Evolutionary conservation across 2,113 vertebrate genomes (phyloP), one percentile per base, ranked within the genome.

Genomic region (Apeltes quadracus): DNA sequence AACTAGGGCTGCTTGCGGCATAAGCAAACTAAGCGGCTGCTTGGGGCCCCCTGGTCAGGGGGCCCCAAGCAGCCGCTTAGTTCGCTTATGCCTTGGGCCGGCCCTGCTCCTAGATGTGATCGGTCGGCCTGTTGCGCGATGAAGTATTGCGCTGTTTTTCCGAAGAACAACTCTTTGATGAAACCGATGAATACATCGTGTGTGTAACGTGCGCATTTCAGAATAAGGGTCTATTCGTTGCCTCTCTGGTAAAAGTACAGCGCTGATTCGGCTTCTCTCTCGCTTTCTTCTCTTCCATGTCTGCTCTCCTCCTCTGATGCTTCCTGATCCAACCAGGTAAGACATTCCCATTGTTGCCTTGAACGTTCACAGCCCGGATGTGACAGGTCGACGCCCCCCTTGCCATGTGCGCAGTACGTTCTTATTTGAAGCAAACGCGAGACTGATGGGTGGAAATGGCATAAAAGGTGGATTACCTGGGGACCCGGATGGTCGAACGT

Each of bases 281-380:
- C 44, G n/a, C n/a, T 81, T 22, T 77, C 13, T 61, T 78, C 67
- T 84, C 56, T 82, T 84, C 29, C 79, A 86, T 86, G 84, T 73
- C 12, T 16, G 27, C 34, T 23, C 38, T 41, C 55, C 20, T 29
- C 66, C 74, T n/a, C 14, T 3, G 55, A 0, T 16, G 48, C 55
- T 2, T 1, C 64, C 55, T 43, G 39, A 38, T 69, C 61, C 36
- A 0, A 25, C 75, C 79, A 86, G 86, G 86, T 86, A 88, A 86
- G 86, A 77, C 57, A 20, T 34, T 41, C 20, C 38, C 25, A 25
- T 70, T 55, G 0, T 36, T 16, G 57, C n/a, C n/a, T n/a, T 68
- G 20, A 7, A 1, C 38, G 4, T 27, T 0, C n/a, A n/a, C n/a
- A n/a, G 53, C 43, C 29, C 16, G 22, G 51, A 51, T 44, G 11